Percentiles rank a stretch among this genome's conserved stretches.
phyloP scores from a whole-genome alignment of 2,888 invertebrate genomes.

The Plagodis pulveraria region DNA sequence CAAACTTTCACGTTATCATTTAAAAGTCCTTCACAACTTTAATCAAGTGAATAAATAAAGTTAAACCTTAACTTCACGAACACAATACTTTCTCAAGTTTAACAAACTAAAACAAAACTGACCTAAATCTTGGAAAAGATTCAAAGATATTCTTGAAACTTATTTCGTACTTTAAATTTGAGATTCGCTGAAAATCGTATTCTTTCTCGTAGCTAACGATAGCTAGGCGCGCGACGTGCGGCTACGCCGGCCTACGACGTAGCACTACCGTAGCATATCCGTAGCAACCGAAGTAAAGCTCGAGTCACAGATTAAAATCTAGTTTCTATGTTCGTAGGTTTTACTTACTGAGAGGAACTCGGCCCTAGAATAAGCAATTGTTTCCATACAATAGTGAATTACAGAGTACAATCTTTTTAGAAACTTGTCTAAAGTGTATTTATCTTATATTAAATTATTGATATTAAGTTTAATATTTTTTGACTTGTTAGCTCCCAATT shows the following conservation, averaged over 20 bases:
- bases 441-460: no score
- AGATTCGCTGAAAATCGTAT: slow-evolving; percentile 2
- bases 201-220: slow-evolving; percentile 52
- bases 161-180: no score
- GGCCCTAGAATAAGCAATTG: no score
- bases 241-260: slow-evolving; percentile 73
- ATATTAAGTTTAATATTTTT: no score
- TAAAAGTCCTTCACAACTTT: slow-evolving; percentile 35
- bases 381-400: no score
- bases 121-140: no score
- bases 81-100: slow-evolving; percentile 1
- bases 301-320: slow-evolving; percentile 10
- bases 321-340: neutral
- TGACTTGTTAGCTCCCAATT: no score
- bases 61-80: slow-evolving; percentile 20
- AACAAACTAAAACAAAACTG: no score
- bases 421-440: no score
- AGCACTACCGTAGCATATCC: slow-evolving; percentile 64
- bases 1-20: slow-evolving; percentile 38
- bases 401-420: no score
- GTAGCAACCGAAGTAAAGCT: slow-evolving; percentile 31
- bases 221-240: slow-evolving; percentile 58
- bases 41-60: slow-evolving; percentile 10
- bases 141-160: no score
- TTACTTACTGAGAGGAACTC: no score